Base-by-base conservation (phyloP, 2,797 vertebrate species). In the Hydrocynus forskahlii region DNA sequence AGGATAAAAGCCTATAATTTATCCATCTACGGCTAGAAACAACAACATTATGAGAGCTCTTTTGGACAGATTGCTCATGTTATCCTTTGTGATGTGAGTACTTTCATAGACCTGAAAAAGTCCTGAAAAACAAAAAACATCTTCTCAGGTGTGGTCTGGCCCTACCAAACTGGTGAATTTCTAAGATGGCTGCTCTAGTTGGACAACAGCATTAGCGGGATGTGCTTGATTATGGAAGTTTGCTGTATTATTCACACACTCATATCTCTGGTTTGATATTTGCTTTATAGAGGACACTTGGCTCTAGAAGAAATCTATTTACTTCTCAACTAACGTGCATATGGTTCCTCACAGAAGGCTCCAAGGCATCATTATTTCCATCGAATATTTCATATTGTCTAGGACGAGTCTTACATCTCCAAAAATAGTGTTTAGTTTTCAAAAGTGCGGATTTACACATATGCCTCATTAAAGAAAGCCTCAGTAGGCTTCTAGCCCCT, bases 401-500 rank as follows among this genome's bases (percentile, higher is more conserved):
- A 52, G 23, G 48, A 71, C 7, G 40, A 25, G 23, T 54, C 69
- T 6, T 38, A 64, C 19, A 38, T 38, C 7, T 13, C 12, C 29
- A 1, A 38, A 64, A 38, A 64, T 38, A 64, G 29, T 19, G 29
- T 19, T 29, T 35, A 35, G 60, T 70, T 70, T 17, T 4, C 23
- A 17, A 17, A 70, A 8, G 52, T n/a, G 45, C 7, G 16, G 29
- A 29, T 80, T 52, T 57, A 45, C 21, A 73, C 71, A 59, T 64
- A 73, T 70, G 55, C 25, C 52, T 79, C 17, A 3, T n/a, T 63
- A 43, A 73, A 72, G 19, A 45, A 67, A 74, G 57, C 60, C 21
- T 54, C 50, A 45, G 78, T 14, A 5, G 35, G 17, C 21, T 48
- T 40, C 63, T 8, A 64, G 23, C 7, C 17, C 71, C 73, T 67